A percentile compares a stretch with the other conserved stretches of the same genome.
Conservation (phyloP, 2,888 invertebrate genomes). For the Eupithecia tripunctaria region DNA sequence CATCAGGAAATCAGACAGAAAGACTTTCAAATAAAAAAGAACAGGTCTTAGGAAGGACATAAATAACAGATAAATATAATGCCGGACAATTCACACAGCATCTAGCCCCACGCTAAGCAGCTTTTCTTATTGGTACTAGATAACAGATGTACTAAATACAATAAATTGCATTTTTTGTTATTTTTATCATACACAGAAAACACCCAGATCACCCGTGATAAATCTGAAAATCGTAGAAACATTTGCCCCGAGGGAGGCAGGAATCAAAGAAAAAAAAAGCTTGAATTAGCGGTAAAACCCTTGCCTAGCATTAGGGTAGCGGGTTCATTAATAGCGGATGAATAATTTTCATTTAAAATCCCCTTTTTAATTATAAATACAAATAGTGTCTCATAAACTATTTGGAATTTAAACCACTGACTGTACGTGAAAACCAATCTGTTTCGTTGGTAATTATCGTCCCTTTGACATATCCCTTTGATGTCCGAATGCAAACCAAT, state of each 20-base stretch:
- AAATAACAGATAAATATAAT: too few relatives aligned
- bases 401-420: background rate
- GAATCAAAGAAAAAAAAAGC: background rate
- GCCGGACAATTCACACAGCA: too few relatives aligned
- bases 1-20: too few relatives aligned
- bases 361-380: background rate
- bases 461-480: background rate
- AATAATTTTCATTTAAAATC: background rate
- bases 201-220: background rate
- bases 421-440: background rate
- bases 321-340: background rate
- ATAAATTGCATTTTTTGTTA: too few relatives aligned
- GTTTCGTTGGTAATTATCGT: background rate
- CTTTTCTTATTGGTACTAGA: too few relatives aligned
- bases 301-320: too few relatives aligned
- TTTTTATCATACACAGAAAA: background rate
- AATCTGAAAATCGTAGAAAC: background rate
- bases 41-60: too few relatives aligned
- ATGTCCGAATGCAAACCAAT: conserved; percentile 2
- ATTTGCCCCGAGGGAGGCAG: background rate
- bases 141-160: too few relatives aligned
- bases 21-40: too few relatives aligned
- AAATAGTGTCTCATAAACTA: background rate
- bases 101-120: too few relatives aligned
- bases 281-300: too few relatives aligned